These are phyloP conservation scores for Loriculus beryllinus DNA, from an alignment of 2,797 vertebrate species.

Conservation along the genomic window DNA sequence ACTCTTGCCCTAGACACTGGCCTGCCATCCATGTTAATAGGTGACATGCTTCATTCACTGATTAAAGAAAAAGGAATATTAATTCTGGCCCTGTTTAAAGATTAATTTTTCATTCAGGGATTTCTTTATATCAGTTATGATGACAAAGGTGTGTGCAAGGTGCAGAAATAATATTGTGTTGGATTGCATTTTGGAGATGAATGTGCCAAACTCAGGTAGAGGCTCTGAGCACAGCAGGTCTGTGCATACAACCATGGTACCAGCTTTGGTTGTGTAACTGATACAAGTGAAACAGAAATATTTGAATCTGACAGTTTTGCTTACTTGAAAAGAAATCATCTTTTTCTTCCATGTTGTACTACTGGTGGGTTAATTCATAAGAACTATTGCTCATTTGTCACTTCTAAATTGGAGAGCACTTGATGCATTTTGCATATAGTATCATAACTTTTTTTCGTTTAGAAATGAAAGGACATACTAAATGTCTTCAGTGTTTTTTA, in stretches of 20 bases:
- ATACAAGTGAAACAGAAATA: conserved; percentile 52
- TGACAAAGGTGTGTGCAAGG: neutral
- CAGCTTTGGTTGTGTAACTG: conserved; percentile 31
- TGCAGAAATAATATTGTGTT: neutral
- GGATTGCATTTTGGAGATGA: neutral
- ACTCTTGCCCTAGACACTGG: neutral
- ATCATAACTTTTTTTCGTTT: neutral
- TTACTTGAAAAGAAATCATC: neutral
- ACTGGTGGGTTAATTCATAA: neutral
- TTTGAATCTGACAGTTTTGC: conserved; percentile 29
- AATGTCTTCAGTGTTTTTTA: neutral
- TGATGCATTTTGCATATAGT: neutral
- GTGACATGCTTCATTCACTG: neutral
- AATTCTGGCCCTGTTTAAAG: neutral
- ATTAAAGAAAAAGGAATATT: neutral
- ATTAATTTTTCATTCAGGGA: neutral
- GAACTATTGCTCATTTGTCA: neutral
- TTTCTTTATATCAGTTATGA: neutral
- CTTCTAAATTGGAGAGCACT: neutral
- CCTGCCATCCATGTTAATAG: neutral
- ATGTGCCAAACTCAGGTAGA: neutral
- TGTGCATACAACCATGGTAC: neutral
- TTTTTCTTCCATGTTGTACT: neutral
- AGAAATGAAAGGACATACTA: neutral
- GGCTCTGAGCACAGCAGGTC: neutral